A percentile compares a stretch with the other conserved stretches of the same genome.
Evolutionary conservation across 2,797 vertebrate genomes (phyloP).

Genomic region (Rhincodon typus): DNA sequence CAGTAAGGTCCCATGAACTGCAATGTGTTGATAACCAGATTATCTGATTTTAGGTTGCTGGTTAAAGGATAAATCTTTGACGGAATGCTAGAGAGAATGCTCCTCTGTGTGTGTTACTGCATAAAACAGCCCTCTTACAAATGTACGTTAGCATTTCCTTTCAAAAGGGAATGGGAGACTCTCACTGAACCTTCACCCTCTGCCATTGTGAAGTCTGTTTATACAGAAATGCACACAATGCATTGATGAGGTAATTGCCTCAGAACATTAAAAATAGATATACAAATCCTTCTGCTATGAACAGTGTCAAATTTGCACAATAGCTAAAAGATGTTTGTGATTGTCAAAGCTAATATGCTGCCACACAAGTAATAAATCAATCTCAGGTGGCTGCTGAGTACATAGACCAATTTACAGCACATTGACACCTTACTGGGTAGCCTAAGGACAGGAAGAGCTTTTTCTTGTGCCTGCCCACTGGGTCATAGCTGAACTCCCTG

Average conservation of each 20-base stretch:
- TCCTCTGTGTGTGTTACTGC: background rate
- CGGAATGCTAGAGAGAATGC: background rate
- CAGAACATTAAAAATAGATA: background rate
- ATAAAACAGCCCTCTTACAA: background rate
- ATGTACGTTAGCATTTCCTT: background rate
- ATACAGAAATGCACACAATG: background rate
- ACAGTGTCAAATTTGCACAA: background rate
- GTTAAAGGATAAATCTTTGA: background rate
- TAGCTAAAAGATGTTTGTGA: background rate
- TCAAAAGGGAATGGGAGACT: background rate
- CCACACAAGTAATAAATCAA: conserved; percentile 21
- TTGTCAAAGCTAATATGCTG: conserved; percentile 23
- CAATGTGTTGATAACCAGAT: background rate
- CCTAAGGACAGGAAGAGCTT: conserved; percentile 7
- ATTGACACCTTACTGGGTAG: conserved; percentile 22
- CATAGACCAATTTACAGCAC: conserved; percentile 36
- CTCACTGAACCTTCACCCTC: background rate
- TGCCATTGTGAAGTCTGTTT: background rate
- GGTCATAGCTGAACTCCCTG: conserved; percentile 23
- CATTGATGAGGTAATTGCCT: background rate
- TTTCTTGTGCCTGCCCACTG: conserved; percentile 8
- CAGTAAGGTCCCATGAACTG: background rate
- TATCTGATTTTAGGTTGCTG: background rate
- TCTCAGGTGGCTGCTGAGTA: conserved; percentile 25
- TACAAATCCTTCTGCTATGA: background rate